Evolutionary conservation across 2,888 invertebrate species (phyloP).

Genomic region (Ornithoptera alexandrae): DNA sequence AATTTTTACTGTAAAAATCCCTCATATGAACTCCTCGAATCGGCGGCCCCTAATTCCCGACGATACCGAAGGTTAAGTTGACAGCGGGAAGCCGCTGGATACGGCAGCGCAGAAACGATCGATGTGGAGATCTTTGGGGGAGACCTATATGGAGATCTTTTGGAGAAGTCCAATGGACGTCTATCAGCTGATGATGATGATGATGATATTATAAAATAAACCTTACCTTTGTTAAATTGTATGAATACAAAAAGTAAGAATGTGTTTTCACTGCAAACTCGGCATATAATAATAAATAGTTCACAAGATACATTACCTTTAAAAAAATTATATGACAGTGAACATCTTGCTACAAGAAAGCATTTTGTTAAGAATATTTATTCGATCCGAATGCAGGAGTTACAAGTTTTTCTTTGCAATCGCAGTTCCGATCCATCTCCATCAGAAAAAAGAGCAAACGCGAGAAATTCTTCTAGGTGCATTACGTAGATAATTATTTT

Average conservation of each 20-base stretch:
- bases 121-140: too few species aligned
- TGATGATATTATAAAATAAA: too few species aligned
- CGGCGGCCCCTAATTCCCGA: too few species aligned
- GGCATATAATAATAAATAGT: neutral
- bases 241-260: neutral
- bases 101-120: too few species aligned
- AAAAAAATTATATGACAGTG: too few species aligned
- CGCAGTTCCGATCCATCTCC: conserved; percentile 6
- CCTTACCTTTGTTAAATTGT: neutral
- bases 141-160: too few species aligned
- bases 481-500: conserved; percentile 30
- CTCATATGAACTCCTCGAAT: too few species aligned
- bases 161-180: too few species aligned
- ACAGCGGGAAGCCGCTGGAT: too few species aligned
- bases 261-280: neutral
- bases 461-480: conserved; percentile 29
- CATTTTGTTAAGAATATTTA: neutral
- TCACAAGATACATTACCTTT: neutral
- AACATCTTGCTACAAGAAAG: neutral
- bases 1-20: too few species aligned
- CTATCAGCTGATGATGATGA: too few species aligned
- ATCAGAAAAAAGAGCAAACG: conserved; percentile 19
- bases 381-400: conserved; percentile 7
- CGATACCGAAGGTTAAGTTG: too few species aligned
- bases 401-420: conserved; percentile 24